Base-by-base conservation (phyloP, 1,140 invertebrate genomes). In the Oryzaephilus surinamensis region DNA sequence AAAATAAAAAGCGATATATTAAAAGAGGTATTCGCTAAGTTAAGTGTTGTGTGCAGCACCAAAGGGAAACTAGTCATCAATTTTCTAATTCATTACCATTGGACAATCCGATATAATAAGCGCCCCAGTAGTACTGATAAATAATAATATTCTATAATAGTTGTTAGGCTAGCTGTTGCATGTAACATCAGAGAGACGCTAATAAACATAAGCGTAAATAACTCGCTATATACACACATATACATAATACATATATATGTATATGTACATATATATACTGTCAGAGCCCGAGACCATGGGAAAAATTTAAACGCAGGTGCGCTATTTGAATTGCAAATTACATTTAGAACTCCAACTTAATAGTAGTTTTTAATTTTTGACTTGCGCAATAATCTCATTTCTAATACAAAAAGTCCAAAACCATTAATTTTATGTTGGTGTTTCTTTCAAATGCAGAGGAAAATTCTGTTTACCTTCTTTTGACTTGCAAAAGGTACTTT, bases 121-220 rank as follows among this genome's bases (percentile, higher is more conserved):
- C n/a, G n/a, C n/a, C n/a, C n/a, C n/a, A n/a, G n/a, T n/a, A n/a
- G n/a, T n/a, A n/a, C n/a, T n/a, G n/a, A n/a, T n/a, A n/a, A n/a
- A n/a, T n/a, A n/a, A n/a, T n/a, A n/a, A n/a, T n/a, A n/a, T n/a
- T n/a, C n/a, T n/a, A n/a, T n/a, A n/a, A n/a, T n/a, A n/a, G n/a
- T n/a, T n/a, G n/a, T n/a, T n/a, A n/a, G n/a, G 34, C 31, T 46
- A 37, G 34, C 28, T 26, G 37, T 47, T 43, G 33, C 32, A 43
- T 37, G 38, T 37, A 40, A 41, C 40, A 41, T 41, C 41, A 38
- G 32, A 47, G n/a, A n/a, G 40, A 50, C 48, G 48, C 48, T 48
- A 53, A 50, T 50, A 50, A 53, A 53, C 48, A 46, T 45, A 45
- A 47, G 48, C 48, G 48, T 53, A 53, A 53, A 53, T 53, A 53